Conservation (phyloP, 2,888 invertebrate species). For the Podotricha telesiphe region DNA sequence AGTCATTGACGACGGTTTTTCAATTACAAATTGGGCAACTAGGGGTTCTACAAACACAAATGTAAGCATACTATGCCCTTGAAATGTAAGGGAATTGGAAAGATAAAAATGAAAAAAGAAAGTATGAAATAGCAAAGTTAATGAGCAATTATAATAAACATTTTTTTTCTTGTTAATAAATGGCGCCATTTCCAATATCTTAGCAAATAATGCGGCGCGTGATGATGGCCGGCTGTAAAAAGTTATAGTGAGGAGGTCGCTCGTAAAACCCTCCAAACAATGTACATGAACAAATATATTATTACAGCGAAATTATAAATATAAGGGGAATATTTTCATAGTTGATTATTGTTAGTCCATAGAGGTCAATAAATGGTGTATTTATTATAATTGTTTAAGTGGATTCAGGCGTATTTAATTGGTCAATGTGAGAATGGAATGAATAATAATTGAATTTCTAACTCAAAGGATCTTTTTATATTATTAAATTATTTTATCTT, state of each 20-base stretch:
- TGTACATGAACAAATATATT: slow-evolving; percentile 52
- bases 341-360: neutral
- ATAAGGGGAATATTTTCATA: neutral
- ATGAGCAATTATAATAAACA: slow-evolving; percentile 8
- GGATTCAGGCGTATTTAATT: neutral
- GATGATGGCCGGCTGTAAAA: slow-evolving; percentile 65
- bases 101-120: neutral
- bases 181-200: slow-evolving; percentile 56
- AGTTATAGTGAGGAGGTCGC: slow-evolving; percentile 56
- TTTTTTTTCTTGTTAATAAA: slow-evolving; percentile 26
- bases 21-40: no score
- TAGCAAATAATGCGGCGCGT: slow-evolving; percentile 54
- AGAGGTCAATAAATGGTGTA: neutral
- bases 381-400: neutral
- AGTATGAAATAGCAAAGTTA: neutral
- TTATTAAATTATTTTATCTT: no score
- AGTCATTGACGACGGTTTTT: no score
- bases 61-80: no score
- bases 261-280: slow-evolving; percentile 60
- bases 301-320: slow-evolving; percentile 13
- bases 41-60: no score
- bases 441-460: neutral
- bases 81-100: no score
- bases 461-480: neutral
- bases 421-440: neutral